Percentiles rank a stretch among this genome's conserved stretches.
Conservation (phyloP, 2,888 invertebrate genomes). For the Crocallis elinguaria region DNA sequence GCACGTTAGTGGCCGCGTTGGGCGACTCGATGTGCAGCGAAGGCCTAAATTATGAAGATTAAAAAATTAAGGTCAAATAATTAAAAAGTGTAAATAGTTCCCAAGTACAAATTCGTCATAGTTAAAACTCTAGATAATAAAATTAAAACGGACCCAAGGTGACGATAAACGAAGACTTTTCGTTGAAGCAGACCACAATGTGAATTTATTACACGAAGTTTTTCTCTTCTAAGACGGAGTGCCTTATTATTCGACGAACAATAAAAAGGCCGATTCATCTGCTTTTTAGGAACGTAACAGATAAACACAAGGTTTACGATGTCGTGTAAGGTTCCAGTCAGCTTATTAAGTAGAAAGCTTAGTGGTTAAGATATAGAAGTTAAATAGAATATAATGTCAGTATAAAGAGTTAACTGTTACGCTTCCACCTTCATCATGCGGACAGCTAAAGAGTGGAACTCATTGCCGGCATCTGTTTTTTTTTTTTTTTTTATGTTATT, state of each 20-base stretch:
- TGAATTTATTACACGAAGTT: conserved; percentile 28
- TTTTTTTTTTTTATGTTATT: no score
- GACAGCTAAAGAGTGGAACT: no score
- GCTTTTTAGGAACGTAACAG: conserved; percentile 41
- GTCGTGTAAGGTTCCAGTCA: conserved; percentile 49
- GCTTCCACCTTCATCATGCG: no score
- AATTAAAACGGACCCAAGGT: conserved; percentile 13
- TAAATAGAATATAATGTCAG: conserved; percentile 3
- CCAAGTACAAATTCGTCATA: background rate
- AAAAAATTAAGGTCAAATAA: no score
- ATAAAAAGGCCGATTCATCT: conserved; percentile 47
- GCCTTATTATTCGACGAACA: conserved; percentile 38
- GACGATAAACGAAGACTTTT: conserved; percentile 7
- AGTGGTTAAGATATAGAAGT: conserved; percentile 13
- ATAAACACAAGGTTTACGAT: conserved; percentile 58
- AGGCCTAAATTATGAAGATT: no score
- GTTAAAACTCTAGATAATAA: background rate
- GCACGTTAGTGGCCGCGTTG: no score
- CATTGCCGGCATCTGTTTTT: no score
- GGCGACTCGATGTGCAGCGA: no score
- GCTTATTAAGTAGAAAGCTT: conserved; percentile 43
- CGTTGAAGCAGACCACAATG: conserved; percentile 20
- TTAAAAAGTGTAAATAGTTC: no score
- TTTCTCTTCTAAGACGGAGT: conserved; percentile 26
- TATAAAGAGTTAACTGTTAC: no score